Evolutionary conservation across 2,888 invertebrate genomes (phyloP).

Genomic region (Conchocele bisecta): DNA sequence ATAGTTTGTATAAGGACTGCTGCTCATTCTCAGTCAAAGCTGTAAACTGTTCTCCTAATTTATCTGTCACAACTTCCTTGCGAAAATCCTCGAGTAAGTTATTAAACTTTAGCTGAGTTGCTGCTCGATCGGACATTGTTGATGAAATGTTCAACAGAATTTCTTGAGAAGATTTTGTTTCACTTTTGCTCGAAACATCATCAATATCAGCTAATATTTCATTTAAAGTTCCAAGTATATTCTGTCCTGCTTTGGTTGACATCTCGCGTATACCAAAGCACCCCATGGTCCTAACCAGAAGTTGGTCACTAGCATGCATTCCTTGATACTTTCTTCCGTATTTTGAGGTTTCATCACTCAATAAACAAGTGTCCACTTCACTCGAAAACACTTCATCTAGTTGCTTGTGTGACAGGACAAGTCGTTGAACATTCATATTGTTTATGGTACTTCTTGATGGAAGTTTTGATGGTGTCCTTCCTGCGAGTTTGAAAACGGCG

Average conservation of each 20-base stretch:
- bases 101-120: constrained; percentile 15
- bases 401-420: constrained; percentile 43
- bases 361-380: constrained; percentile 33
- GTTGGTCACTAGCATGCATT: constrained; percentile 53
- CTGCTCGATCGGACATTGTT: constrained; percentile 36
- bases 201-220: constrained; percentile 29
- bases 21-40: constrained; percentile 14
- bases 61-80: constrained; percentile 10
- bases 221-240: constrained; percentile 31
- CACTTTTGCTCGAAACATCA: constrained; percentile 1
- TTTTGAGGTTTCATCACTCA: constrained; percentile 51
- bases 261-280: constrained; percentile 41
- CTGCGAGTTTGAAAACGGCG: constrained; percentile 37
- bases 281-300: too few species aligned
- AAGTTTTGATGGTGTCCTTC: constrained; percentile 27
- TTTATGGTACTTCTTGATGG: constrained; percentile 42
- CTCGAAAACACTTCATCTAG: constrained; percentile 38
- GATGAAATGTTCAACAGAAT: constrained; percentile 23
- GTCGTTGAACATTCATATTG: constrained; percentile 46
- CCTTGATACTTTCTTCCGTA: constrained; percentile 47
- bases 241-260: constrained; percentile 42
- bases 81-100: constrained; percentile 3
- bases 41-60: constrained; percentile 16
- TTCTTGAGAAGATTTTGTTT: constrained; percentile 1
- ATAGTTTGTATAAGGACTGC: constrained; percentile 18